Evolutionary conservation across 2,888 invertebrate genomes (phyloP).

Genomic region (Drosophila crucigera): DNA sequence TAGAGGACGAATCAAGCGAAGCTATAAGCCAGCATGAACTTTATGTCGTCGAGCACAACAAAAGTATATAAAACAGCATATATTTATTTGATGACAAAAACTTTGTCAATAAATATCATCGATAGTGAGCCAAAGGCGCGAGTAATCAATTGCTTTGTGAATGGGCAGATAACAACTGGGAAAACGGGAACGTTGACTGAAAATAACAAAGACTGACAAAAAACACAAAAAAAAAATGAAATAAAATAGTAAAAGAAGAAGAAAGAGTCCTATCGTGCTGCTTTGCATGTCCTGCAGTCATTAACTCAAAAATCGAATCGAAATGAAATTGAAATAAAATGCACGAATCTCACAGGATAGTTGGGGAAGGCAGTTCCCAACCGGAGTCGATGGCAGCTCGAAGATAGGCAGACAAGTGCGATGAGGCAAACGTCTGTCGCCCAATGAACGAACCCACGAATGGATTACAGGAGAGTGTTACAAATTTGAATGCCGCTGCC

Average conservation of each 20-base stretch:
- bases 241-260: background rate
- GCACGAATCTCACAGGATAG: conserved; percentile 59
- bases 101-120: conserved; percentile 76
- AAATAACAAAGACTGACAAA: conserved; percentile 36
- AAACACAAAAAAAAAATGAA: background rate
- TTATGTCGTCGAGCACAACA: conserved; percentile 27
- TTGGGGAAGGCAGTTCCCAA: conserved; percentile 17
- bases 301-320: conserved; percentile 78
- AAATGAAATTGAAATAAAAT: conserved; percentile 83
- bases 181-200: conserved; percentile 32
- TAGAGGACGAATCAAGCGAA: conserved; percentile 21
- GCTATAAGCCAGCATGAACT: conserved; percentile 34
- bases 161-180: background rate
- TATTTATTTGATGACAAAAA: conserved; percentile 66
- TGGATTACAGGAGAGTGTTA: conserved; percentile 69
- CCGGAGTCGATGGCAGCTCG: conserved; percentile 16
- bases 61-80: conserved; percentile 40
- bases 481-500: conserved; percentile 61
- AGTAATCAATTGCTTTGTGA: conserved; percentile 51
- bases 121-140: conserved; percentile 58
- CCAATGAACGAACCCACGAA: conserved; percentile 41
- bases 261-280: conserved; percentile 47
- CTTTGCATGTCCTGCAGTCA: conserved; percentile 83
- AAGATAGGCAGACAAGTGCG: conserved; percentile 35
- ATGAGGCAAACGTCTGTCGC: conserved; percentile 52